Conservation (phyloP, 2,113 vertebrate genomes). For the Seriola quinqueradiata region DNA sequence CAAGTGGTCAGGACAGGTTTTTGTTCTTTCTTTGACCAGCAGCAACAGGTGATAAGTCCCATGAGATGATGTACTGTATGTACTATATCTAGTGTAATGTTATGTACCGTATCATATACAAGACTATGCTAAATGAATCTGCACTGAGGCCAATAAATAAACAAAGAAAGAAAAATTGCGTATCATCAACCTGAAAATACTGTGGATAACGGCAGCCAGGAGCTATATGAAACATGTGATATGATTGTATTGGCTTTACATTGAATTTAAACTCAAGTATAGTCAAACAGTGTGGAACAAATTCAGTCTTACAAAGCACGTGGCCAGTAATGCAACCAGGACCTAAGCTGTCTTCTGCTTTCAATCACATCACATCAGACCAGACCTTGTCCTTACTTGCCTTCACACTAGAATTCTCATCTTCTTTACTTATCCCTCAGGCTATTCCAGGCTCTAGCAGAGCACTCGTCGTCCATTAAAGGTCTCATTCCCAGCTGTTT, state of each 20-base stretch:
- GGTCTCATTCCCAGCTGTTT: conserved; percentile 77
- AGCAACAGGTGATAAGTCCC: conserved; percentile 60
- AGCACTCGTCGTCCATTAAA: conserved; percentile 4
- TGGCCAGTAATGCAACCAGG: neutral
- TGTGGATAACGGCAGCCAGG: neutral
- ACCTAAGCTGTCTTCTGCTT: neutral
- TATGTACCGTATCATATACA: neutral
- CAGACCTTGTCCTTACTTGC: neutral
- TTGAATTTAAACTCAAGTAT: neutral
- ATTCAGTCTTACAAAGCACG: neutral
- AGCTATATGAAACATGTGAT: neutral
- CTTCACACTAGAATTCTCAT: conserved; percentile 5
- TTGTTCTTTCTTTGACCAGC: conserved; percentile 28
- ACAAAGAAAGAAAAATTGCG: too few species aligned
- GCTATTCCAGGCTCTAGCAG: conserved; percentile 57
- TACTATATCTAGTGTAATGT: neutral
- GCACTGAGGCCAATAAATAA: neutral
- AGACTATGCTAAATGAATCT: neutral
- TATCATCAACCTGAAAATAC: neutral
- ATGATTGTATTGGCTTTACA: neutral
- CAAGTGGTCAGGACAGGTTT: conserved; percentile 11
- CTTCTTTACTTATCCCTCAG: conserved; percentile 42
- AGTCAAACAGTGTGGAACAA: neutral
- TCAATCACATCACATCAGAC: neutral
- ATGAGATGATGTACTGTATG: neutral